phyloP scores from a whole-genome alignment of 2,888 invertebrate genomes.

The Pyrochroa serraticornis region DNA sequence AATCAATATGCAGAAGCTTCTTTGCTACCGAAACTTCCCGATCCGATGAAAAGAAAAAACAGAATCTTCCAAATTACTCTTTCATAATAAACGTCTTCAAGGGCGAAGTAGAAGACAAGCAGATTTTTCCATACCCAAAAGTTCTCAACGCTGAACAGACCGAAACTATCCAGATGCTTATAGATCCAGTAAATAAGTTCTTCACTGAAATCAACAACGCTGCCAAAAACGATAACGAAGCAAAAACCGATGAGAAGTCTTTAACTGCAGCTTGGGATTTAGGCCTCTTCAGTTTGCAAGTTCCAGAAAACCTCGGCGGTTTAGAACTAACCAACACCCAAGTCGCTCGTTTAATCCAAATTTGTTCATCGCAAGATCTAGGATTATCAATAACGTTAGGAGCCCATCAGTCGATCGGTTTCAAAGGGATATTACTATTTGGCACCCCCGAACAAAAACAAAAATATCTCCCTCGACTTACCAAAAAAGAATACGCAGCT shows the following conservation, averaged over 20 bases:
- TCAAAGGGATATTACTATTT: slow-evolving; percentile 89
- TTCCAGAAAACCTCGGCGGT: slow-evolving; percentile 86
- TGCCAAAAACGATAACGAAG: slow-evolving; percentile 81
- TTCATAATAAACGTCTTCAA: slow-evolving; percentile 94
- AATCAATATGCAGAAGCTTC: no score
- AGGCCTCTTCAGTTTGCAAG: slow-evolving; percentile 90
- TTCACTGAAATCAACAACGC: slow-evolving; percentile 87
- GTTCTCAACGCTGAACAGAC: slow-evolving; percentile 80
- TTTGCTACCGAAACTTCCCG: no score
- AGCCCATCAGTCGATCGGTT: slow-evolving; percentile 96
- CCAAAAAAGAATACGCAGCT: slow-evolving; percentile 71
- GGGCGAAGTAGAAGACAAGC: slow-evolving; percentile 79
- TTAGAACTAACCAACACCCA: slow-evolving; percentile 90
- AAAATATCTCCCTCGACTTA: slow-evolving; percentile 90
- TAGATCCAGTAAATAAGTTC: slow-evolving; percentile 82
- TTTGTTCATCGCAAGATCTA: slow-evolving; percentile 91
- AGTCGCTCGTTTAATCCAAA: slow-evolving; percentile 90
- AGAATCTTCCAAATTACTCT: slow-evolving; percentile 66
- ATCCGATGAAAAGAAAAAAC: no score
- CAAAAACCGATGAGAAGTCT: slow-evolving; percentile 75
- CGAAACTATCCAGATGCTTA: slow-evolving; percentile 80
- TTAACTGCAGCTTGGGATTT: slow-evolving; percentile 85
- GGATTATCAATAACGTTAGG: slow-evolving; percentile 93
- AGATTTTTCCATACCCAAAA: slow-evolving; percentile 95
- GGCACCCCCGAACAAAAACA: slow-evolving; percentile 88